Conservation (phyloP, 2,113 vertebrate genomes). For the Protomyctophum bolini region DNA sequence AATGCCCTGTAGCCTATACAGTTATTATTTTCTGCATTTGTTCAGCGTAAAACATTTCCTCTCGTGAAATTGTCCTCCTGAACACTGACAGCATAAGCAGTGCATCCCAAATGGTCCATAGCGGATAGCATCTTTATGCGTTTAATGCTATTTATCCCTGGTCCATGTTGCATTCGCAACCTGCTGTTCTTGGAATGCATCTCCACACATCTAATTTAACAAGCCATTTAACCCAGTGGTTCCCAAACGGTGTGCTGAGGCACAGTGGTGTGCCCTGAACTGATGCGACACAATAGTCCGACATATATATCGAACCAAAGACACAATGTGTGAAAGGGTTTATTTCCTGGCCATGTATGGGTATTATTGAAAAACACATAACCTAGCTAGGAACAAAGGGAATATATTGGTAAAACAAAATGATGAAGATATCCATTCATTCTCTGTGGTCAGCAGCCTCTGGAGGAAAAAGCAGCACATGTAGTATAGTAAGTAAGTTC, state of each 20-base stretch:
- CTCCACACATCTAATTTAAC: slow-evolving; percentile 54
- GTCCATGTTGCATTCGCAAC: slow-evolving; percentile 40
- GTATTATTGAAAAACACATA: too few species aligned
- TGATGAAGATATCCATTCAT: too few species aligned
- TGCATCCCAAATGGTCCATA: neutral
- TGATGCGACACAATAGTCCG: too few species aligned
- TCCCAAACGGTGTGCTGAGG: neutral
- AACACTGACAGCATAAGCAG: slow-evolving; percentile 12
- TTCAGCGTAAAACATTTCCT: slow-evolving; percentile 3
- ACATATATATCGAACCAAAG: too few species aligned
- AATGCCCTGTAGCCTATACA: too few species aligned
- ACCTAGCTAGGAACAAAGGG: too few species aligned
- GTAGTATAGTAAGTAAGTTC: too few species aligned
- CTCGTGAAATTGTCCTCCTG: slow-evolving; percentile 7
- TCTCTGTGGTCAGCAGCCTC: too few species aligned
- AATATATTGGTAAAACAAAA: too few species aligned
- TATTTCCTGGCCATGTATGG: too few species aligned
- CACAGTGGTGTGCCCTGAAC: slow-evolving; percentile 33
- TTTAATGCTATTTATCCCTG: slow-evolving; percentile 34
- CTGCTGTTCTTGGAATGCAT: slow-evolving; percentile 31
- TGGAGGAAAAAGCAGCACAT: too few species aligned
- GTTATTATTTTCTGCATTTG: neutral
- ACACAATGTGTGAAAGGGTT: too few species aligned
- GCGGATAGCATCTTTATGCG: slow-evolving; percentile 37
- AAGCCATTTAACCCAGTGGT: slow-evolving; percentile 11